Conservation (phyloP, 2,888 invertebrate species). For the Trisateles emortualis region DNA sequence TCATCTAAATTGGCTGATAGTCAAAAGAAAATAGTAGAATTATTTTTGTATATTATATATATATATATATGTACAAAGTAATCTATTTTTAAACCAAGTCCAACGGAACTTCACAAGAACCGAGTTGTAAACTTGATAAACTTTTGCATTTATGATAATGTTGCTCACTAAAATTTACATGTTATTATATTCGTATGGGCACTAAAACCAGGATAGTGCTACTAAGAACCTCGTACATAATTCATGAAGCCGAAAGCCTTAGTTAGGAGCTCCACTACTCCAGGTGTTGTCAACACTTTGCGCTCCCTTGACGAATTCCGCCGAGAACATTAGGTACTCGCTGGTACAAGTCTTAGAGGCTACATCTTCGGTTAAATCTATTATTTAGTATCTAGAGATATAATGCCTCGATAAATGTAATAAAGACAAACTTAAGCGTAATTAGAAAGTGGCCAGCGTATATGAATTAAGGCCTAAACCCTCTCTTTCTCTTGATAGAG, state of each 20-base stretch:
- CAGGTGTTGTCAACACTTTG: slow-evolving; percentile 3
- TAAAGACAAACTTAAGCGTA: background rate
- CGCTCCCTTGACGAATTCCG: background rate
- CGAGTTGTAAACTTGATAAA: no score
- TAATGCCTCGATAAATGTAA: background rate
- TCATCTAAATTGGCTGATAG: no score
- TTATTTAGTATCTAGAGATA: background rate
- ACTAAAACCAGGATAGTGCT: background rate
- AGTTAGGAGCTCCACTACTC: no score
- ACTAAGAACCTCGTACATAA: background rate
- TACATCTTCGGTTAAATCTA: background rate
- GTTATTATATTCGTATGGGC: background rate
- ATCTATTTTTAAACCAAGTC: no score
- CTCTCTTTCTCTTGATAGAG: no score
- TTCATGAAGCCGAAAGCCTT: background rate
- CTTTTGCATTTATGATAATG: background rate
- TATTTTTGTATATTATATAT: no score
- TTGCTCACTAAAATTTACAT: background rate
- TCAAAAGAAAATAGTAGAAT: no score
- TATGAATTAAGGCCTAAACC: no score
- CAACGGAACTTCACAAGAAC: no score
- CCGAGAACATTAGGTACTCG: background rate
- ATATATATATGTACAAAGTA: no score
- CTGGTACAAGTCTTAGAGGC: background rate
- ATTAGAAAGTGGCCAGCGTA: no score